phyloP scores from a whole-genome alignment of 2,888 invertebrate species.

The Bombylius discolor region DNA sequence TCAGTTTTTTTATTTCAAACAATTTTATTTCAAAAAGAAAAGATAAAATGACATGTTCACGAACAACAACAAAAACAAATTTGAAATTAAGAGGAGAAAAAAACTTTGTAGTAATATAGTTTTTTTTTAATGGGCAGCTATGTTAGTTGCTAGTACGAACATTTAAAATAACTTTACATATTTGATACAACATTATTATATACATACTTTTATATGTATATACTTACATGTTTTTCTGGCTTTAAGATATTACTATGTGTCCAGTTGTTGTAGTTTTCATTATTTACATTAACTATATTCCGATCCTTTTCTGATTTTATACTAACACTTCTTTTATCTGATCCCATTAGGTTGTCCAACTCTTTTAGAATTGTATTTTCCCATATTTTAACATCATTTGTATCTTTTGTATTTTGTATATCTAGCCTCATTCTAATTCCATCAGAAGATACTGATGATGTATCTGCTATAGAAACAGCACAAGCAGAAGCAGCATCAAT shows the following conservation, averaged over 20 bases:
- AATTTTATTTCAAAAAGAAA: too few relatives aligned
- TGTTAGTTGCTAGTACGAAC: too few relatives aligned
- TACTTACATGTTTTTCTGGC: slow-evolving; percentile 37
- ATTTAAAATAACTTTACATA: too few relatives aligned
- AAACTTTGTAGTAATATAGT: too few relatives aligned
- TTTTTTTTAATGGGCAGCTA: too few relatives aligned
- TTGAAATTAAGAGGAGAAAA: too few relatives aligned
- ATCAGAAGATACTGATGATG: not conserved
- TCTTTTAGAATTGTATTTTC: slow-evolving; percentile 36
- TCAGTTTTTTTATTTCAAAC: too few relatives aligned
- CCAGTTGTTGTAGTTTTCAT: slow-evolving; percentile 7
- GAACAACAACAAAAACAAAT: too few relatives aligned
- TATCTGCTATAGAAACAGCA: not conserved
- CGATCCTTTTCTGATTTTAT: not conserved
- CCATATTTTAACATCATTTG: slow-evolving; percentile 35
- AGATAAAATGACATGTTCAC: too few relatives aligned
- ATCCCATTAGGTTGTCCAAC: slow-evolving; percentile 35
- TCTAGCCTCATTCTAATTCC: not conserved
- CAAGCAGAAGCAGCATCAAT: not conserved
- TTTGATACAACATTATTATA: too few relatives aligned
- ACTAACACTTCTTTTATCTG: slow-evolving; percentile 21
- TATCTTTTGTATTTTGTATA: not conserved
- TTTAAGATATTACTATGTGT: slow-evolving; percentile 27
- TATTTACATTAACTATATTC: not conserved
- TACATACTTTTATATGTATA: not conserved